Conservation (phyloP, 2,797 vertebrate species). For the Chloroceryle inda region DNA sequence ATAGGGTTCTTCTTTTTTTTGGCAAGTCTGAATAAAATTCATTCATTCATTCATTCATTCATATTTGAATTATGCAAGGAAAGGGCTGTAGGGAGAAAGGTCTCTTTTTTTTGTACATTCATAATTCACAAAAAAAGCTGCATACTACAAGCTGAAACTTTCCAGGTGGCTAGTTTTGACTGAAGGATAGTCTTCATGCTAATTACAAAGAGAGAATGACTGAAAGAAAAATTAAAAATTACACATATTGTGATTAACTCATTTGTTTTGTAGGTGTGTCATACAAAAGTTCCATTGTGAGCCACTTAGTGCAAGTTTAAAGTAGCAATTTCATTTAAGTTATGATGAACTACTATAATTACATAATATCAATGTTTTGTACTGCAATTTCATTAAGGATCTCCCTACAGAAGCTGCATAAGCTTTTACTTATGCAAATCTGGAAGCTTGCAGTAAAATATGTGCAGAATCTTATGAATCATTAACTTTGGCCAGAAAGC, state of each 20-base stretch:
- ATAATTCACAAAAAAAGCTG: conserved; percentile 59
- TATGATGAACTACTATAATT: conserved; percentile 49
- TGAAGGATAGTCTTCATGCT: conserved; percentile 66
- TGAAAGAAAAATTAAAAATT: conserved; percentile 63
- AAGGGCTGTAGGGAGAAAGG: conserved; percentile 41
- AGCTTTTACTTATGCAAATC: conserved; percentile 57
- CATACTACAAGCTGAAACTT: conserved; percentile 72
- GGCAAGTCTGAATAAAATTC: conserved; percentile 56
- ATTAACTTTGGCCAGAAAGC: conserved; percentile 39
- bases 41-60: conserved; percentile 67
- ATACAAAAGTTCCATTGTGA: conserved; percentile 57
- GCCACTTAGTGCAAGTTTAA: conserved; percentile 64
- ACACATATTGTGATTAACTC: conserved; percentile 72
- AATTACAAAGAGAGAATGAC: conserved; percentile 61
- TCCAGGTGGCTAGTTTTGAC: conserved; percentile 75
- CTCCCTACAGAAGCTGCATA: conserved; percentile 36
- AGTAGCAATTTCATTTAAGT: conserved; percentile 63
- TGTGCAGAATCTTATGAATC: conserved; percentile 27
- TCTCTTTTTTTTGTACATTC: conserved; percentile 60
- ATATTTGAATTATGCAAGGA: conserved; percentile 59
- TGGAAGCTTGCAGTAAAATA: conserved; percentile 8
- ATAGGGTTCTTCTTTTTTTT: background rate
- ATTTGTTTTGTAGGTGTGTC: conserved; percentile 72
- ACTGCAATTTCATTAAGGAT: conserved; percentile 33
- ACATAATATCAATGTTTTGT: conserved; percentile 60